Conservation (phyloP, 2,113 vertebrate genomes). For the Motacilla tschutschensis region DNA sequence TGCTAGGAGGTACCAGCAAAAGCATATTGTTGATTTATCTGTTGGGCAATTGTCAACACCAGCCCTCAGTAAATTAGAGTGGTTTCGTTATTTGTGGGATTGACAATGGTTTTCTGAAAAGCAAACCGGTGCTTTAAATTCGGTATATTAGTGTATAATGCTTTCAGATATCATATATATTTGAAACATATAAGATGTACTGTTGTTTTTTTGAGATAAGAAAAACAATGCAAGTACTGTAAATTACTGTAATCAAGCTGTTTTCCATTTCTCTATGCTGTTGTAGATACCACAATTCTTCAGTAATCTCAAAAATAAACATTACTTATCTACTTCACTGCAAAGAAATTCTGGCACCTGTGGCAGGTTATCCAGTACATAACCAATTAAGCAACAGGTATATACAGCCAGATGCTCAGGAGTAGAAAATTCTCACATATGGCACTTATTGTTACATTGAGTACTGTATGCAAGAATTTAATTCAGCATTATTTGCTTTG, state of each 20-base stretch:
- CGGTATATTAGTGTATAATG: background rate
- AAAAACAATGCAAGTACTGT: background rate
- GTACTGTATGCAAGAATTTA: background rate
- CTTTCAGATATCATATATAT: background rate
- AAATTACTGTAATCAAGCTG: background rate
- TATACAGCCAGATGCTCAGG: background rate
- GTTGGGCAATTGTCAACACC: background rate
- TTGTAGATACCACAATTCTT: background rate
- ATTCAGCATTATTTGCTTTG: background rate
- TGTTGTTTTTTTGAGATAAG: background rate
- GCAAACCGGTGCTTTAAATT: background rate
- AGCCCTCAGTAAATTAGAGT: background rate
- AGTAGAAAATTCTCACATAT: background rate
- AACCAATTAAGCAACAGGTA: background rate
- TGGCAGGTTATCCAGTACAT: background rate
- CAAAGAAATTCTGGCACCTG: background rate
- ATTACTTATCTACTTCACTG: background rate
- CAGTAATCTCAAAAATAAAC: background rate
- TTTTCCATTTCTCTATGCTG: background rate
- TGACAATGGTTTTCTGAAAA: background rate
- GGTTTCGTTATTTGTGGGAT: background rate
- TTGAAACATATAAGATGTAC: background rate
- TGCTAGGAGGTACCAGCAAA: background rate
- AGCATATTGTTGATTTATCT: too few relatives aligned
- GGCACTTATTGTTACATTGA: background rate